These are phyloP conservation scores for Ivindomyrus marchei DNA, from an alignment of 2,113 vertebrate species.

Conservation along the genomic window DNA sequence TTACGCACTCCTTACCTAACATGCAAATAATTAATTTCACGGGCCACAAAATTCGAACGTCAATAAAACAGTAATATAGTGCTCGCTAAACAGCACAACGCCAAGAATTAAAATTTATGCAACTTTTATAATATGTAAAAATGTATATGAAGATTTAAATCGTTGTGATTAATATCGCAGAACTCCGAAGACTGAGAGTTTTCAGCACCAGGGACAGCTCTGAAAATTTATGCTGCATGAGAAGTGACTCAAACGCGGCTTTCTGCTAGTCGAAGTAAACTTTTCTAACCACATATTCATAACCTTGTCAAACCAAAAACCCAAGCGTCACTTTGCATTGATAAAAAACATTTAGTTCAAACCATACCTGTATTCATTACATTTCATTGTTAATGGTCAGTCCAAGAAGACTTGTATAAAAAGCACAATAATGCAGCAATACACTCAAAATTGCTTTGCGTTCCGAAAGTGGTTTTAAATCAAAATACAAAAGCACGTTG, in stretches of 20 bases:
- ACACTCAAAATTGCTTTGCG: background rate
- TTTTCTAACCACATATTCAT: background rate
- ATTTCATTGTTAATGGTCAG: background rate
- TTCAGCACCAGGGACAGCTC: conserved; percentile 43
- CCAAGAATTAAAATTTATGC: background rate
- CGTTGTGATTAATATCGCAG: background rate
- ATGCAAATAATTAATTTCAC: background rate
- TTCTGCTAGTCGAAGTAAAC: background rate
- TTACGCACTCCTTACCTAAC: background rate
- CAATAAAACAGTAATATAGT: background rate
- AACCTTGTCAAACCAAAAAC: background rate
- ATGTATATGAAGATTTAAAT: background rate
- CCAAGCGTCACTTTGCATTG: background rate
- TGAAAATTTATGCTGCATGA: background rate
- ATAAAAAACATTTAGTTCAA: background rate
- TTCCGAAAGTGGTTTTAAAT: background rate
- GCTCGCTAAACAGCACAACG: background rate
- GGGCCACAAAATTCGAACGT: background rate
- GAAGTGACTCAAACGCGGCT: background rate
- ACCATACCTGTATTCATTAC: background rate
- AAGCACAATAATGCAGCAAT: background rate
- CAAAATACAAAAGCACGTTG: background rate
- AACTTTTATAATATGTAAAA: background rate
- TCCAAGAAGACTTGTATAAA: background rate
- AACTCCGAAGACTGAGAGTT: background rate